These are phyloP conservation scores for Bhutanitis thaidina DNA, from an alignment of 2,888 invertebrate species.

Conservation along the genomic window DNA sequence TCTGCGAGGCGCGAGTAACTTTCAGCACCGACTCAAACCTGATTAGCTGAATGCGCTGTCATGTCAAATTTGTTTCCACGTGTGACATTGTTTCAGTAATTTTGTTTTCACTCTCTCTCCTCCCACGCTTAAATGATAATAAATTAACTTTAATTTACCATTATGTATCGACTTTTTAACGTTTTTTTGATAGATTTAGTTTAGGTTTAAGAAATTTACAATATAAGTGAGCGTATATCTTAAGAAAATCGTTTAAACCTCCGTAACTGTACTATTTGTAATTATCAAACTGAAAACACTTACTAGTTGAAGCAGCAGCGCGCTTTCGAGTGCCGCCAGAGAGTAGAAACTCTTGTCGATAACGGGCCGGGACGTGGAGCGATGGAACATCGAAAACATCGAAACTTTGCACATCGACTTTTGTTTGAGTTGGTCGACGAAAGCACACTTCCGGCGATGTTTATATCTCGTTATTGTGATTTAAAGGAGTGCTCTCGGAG, in stretches of 20 bases:
- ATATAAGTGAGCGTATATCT: too few relatives aligned
- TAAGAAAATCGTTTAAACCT: too few relatives aligned
- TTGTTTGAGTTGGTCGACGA: neutral
- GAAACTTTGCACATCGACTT: neutral
- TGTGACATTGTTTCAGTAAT: neutral
- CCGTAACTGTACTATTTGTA: too few relatives aligned
- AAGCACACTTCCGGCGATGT: neutral
- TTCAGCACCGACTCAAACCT: neutral
- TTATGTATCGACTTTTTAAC: too few relatives aligned
- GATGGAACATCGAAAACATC: neutral
- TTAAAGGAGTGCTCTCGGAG: neutral
- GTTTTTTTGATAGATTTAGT: too few relatives aligned
- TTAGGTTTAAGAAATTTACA: too few relatives aligned
- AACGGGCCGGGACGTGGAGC: neutral
- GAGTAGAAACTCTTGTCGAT: neutral
- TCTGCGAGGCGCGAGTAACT: neutral
- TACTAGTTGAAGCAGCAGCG: too few relatives aligned
- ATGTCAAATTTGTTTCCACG: neutral
- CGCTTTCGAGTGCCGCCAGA: neutral
- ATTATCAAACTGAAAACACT: too few relatives aligned
- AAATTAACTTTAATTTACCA: too few relatives aligned
- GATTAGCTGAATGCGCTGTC: conserved; percentile 1
- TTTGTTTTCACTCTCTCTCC: neutral
- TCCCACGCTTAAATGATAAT: too few relatives aligned
- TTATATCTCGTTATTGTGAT: conserved; percentile 6